Conservation (phyloP, 2,797 vertebrate species). For the Gallinago stenura region DNA sequence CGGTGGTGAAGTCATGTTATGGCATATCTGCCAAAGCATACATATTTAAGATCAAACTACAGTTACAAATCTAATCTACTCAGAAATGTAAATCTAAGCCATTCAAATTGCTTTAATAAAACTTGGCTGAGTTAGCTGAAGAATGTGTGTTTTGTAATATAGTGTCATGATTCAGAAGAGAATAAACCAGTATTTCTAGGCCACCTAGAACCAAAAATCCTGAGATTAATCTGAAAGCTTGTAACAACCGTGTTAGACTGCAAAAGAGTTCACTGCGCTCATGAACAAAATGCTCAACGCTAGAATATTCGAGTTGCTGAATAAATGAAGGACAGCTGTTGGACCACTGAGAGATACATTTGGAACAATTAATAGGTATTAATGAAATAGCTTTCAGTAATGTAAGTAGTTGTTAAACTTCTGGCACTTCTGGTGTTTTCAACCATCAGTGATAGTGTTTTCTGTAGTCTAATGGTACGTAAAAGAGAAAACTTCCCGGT, state of each 20-base stretch:
- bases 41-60: not conserved
- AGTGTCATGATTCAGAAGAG: constrained; percentile 23
- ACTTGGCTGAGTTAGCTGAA: not conserved
- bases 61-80: not conserved
- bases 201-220: not conserved
- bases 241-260: not conserved
- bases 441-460: not conserved
- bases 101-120: not conserved
- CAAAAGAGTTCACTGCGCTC: not conserved
- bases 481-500: not conserved
- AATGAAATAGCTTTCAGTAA: not conserved
- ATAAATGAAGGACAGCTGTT: not conserved
- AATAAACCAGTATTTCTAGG: constrained; percentile 54
- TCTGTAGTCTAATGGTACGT: not conserved
- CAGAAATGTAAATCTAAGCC: constrained; percentile 24
- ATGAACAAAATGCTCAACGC: not conserved
- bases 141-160: constrained; percentile 14
- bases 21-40: not conserved
- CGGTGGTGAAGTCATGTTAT: not conserved
- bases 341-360: not conserved
- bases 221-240: not conserved
- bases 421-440: not conserved
- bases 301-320: not conserved
- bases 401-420: not conserved
- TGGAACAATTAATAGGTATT: not conserved